Base-by-base conservation (phyloP, 1,140 invertebrate species). In the Drosophila bifasciata region DNA sequence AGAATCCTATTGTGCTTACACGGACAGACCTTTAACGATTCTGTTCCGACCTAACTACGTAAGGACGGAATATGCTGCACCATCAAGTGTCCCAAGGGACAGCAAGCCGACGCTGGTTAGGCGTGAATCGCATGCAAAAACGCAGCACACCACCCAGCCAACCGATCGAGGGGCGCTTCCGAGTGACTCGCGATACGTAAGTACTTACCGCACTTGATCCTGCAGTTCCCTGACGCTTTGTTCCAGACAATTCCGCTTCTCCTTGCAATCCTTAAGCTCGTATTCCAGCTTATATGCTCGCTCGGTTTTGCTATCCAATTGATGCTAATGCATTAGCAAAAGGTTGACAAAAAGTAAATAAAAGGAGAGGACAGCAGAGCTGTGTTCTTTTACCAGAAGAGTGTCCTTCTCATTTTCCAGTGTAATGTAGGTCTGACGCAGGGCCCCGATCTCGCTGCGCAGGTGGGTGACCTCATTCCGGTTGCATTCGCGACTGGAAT, bases 251-350 rank as follows among this genome's bases (percentile, higher is more conserved):
- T 75, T 59, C 0, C 72, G 68, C 32, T 76, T 77, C 13, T 85
- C 78, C n/a, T 77, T 79, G 25, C 71, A 70, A 19, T 85, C 69
- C 17, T 86, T 90, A 0, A 91, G 23, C 3, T 91, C 89, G n/a
- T 63, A 76, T 32, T 91, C 90, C 28, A 91, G 40, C 56, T 91
- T 83, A 56, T 73, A 86, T 0, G 68, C 55, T 5, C 79, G 61
- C 28, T 91, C 89, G 0, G 90, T 91, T 72, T 91, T 91, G 23
- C 58, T 70, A 52, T 91, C 90, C 39, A 91, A 46, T 74, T 91
- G 86, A 43, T 58, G 72, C 90, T 91, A 5, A 15, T 32, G 2
- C 1, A 25, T 32, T 9, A 2, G 17, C 1, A 17, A 1, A 16
- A 5, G 36, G 1, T 16, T 0, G 0, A 17, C 28, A 8, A 49